phyloP scores from a whole-genome alignment of 2,888 invertebrate species.

The Troglohyphantes excavatus region DNA sequence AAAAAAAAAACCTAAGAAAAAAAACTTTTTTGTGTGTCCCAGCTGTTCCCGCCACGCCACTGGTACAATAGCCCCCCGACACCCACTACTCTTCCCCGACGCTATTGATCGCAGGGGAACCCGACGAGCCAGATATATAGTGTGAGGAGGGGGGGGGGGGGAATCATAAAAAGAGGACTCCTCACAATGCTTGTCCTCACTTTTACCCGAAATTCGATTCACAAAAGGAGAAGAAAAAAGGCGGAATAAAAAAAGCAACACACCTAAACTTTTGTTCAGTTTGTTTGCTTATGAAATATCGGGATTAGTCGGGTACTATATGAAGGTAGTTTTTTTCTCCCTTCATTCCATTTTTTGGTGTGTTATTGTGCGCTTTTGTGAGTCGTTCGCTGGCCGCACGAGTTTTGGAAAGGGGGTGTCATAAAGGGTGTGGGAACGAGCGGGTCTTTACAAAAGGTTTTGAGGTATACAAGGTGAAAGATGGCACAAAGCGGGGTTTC shows the following conservation, averaged over 20 bases:
- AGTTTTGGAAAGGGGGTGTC: conserved; percentile 6
- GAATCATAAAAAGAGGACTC: conserved; percentile 46
- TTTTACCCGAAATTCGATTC: conserved; percentile 62
- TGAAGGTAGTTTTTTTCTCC: conserved; percentile 30
- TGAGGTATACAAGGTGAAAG: conserved; percentile 7
- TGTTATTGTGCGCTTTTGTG: conserved; percentile 38
- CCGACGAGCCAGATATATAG: conserved; percentile 12
- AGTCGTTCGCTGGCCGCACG: conserved; percentile 17
- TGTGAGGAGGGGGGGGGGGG: conserved; percentile 46
- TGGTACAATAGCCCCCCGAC: conserved; percentile 51
- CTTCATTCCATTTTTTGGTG: conserved; percentile 22
- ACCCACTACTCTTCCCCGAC: conserved; percentile 6
- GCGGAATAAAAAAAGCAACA: conserved; percentile 9
- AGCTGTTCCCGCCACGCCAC: conserved; percentile 56
- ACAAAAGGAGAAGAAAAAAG: conserved; percentile 34
- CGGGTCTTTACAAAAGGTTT: not conserved
- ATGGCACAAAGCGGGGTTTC: not conserved
- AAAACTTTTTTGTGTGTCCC: conserved; percentile 37
- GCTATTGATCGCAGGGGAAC: conserved; percentile 45
- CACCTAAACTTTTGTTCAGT: conserved; percentile 54
- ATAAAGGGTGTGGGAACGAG: conserved; percentile 24
- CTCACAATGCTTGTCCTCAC: conserved; percentile 62
- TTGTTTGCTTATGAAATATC: conserved; percentile 69
- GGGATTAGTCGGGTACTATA: conserved; percentile 60
- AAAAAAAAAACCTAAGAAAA: conserved; percentile 1